These are phyloP conservation scores for Lydus trimaculatus DNA, from an alignment of 2,888 invertebrate species.

Conservation along the genomic window DNA sequence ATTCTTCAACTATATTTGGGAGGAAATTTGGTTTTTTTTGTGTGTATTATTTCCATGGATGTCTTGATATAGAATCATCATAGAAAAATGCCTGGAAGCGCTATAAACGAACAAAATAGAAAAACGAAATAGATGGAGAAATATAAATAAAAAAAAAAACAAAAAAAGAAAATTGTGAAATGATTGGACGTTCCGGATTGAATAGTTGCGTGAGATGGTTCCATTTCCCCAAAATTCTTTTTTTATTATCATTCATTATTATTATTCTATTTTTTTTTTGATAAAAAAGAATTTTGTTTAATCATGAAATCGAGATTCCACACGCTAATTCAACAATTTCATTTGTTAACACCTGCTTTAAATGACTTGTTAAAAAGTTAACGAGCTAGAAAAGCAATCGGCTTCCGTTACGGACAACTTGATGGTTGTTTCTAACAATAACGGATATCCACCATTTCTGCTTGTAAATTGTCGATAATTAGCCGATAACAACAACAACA, in stretches of 20 bases:
- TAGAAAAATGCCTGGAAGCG: not conserved
- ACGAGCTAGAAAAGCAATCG: constrained; percentile 20
- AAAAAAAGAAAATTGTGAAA: too few relatives aligned
- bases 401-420: constrained; percentile 2
- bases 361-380: constrained; percentile 25
- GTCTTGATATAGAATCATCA: not conserved
- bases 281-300: constrained; percentile 12
- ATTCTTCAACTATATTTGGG: too few relatives aligned
- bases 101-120: not conserved
- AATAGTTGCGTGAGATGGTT: constrained; percentile 23
- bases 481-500: too few relatives aligned
- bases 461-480: not conserved
- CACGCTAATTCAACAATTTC: constrained; percentile 22
- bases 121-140: constrained; percentile 9
- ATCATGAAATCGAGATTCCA: constrained; percentile 25
- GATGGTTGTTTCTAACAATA: not conserved
- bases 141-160: too few relatives aligned
- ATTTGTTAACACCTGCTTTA: constrained; percentile 21
- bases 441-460: not conserved
- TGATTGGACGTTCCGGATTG: constrained; percentile 19
- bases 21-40: not conserved
- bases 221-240: not conserved
- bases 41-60: not conserved
- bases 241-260: not conserved
- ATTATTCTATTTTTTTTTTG: constrained; percentile 4